Base-by-base conservation (phyloP, 2,797 vertebrate species). In the Harpagifer antarcticus region DNA sequence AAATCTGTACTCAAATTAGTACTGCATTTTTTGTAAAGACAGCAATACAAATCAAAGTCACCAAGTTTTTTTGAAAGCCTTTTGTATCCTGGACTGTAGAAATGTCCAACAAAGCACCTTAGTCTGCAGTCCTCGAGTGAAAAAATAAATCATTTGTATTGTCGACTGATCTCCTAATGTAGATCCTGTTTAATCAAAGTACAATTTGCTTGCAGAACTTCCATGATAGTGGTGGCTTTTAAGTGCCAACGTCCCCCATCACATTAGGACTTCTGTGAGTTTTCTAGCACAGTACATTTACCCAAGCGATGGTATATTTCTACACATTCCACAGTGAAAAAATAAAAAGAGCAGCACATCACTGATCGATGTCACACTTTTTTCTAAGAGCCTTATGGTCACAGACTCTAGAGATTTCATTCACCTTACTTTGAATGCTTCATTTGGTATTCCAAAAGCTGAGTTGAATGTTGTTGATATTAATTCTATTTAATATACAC, bases 401-500 rank as follows among this genome's bases (percentile, higher is more conserved):
- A 70, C 70, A 68, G 48, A 60, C 74, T 81, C 48, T 59, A 67
- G 62, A 79, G 62, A 56, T 63, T 84, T 80, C 48, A 42, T 86
- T 84, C 64, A 57, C 87, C 79, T 85, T 89, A 83, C 79, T 91
- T 91, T 85, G 82, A 91, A 89, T 86, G 83, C 82, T 64, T 86
- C 40, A 62, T 88, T 90, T 90, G 85, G 87, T 82, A 85, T 85
- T 89, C 63, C 76, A 84, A 76, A 90, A 74, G 72, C 78, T 89
- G 78, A 86, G 72, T 77, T 89, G 78, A 86, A 91, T 92, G 89
- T 91, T 88, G 88, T 86, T 90, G 71, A 84, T 90, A 88, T 88
- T 74, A 87, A 90, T 92, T 91, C 74, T 91, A 78, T 91, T 90
- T 73, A 69, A 81, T 92, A 89, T 92, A 87, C 85, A 89, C 61